These are phyloP conservation scores for Stomorhina lunata DNA, from an alignment of 2,888 invertebrate species.

Conservation along the genomic window DNA sequence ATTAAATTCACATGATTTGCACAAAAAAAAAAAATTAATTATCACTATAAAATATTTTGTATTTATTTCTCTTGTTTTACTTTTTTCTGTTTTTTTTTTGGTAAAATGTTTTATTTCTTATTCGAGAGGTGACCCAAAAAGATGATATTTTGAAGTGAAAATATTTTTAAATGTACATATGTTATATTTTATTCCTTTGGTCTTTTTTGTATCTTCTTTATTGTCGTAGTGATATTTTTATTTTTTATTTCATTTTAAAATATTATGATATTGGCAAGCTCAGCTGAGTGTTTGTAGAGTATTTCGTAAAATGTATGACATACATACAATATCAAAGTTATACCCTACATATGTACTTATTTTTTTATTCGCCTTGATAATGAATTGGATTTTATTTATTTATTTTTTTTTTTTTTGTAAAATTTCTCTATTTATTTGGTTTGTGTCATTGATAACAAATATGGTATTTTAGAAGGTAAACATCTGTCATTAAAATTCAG, in stretches of 20 bases:
- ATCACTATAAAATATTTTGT: neutral
- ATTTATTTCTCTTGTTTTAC: constrained; percentile 5
- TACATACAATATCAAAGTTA: neutral
- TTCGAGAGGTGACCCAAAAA: constrained; percentile 60
- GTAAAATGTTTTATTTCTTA: neutral
- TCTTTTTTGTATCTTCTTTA: constrained; percentile 35
- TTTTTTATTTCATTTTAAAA: neutral
- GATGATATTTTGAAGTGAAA: constrained; percentile 55
- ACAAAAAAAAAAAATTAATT: constrained; percentile 24
- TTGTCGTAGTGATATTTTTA: constrained; percentile 28
- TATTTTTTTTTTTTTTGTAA: neutral
- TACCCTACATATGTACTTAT: neutral
- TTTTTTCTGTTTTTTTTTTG: constrained; percentile 13
- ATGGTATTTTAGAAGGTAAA: no score
- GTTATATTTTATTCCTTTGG: constrained; percentile 24
- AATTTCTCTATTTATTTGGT: no score
- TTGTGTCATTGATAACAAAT: no score
- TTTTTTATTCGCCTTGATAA: no score
- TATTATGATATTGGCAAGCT: constrained; percentile 32
- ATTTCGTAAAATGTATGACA: constrained; percentile 32
- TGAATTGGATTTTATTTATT: neutral
- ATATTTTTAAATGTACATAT: constrained; percentile 50
- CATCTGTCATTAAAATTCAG: no score
- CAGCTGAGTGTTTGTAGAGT: constrained; percentile 21
- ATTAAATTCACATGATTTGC: constrained; percentile 31